phyloP scores from a whole-genome alignment of 2,113 vertebrate genomes.

The Chaetura pelagica region DNA sequence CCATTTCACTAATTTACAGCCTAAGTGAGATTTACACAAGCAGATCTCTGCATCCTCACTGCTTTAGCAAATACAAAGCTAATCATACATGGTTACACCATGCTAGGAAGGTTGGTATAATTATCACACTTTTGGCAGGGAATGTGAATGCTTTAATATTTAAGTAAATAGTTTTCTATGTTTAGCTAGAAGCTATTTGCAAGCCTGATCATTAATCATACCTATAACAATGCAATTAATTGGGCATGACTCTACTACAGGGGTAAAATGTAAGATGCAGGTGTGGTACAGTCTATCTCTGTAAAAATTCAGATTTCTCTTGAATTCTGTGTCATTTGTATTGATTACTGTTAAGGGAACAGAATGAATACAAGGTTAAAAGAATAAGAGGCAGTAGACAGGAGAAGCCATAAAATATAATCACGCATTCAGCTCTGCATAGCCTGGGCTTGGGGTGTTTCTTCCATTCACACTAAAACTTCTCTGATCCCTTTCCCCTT shows the following conservation, averaged over 20 bases:
- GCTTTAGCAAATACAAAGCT: neutral
- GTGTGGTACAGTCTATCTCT: neutral
- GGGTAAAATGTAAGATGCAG: neutral
- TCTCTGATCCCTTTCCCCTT: neutral
- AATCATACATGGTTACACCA: neutral
- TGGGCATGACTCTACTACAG: neutral
- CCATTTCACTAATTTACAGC: neutral
- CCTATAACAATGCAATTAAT: neutral
- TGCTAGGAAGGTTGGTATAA: accelerated
- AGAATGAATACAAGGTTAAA: neutral
- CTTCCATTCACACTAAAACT: neutral
- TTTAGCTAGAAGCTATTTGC: neutral
- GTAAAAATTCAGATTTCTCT: neutral
- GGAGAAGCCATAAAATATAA: neutral
- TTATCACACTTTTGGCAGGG: neutral
- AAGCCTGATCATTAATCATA: neutral
- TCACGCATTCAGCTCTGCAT: neutral
- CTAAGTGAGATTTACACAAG: neutral
- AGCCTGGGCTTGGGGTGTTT: neutral
- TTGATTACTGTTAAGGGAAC: neutral
- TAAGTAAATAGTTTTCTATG: neutral
- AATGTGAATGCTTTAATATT: neutral
- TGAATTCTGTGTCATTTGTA: neutral
- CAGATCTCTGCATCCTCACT: neutral
- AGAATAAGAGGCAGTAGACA: neutral